Evolutionary conservation across 2,888 invertebrate species (phyloP).

Genomic region (Stramonita haemastoma): DNA sequence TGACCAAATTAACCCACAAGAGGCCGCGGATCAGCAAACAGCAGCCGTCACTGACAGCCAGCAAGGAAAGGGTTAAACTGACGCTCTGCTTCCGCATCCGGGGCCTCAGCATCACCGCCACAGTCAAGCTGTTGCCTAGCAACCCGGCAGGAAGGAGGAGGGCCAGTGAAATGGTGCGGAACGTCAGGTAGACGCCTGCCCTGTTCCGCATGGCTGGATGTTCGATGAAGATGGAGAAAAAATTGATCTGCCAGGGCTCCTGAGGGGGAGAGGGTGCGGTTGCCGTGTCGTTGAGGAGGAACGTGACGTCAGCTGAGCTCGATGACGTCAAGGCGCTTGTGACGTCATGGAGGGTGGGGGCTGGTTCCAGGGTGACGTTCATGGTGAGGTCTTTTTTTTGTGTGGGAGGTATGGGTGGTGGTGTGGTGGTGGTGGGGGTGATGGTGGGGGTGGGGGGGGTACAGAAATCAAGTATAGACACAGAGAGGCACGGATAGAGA

Average conservation of each 20-base stretch:
- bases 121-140: conserved; percentile 31
- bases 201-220: conserved; percentile 26
- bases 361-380: not conserved
- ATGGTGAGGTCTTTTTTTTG: not conserved
- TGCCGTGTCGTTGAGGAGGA: not conserved
- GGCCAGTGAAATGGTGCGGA: not conserved
- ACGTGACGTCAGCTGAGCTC: not conserved
- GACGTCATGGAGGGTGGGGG: not conserved
- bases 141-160: conserved; percentile 35
- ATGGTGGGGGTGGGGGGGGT: not conserved
- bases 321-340: not conserved
- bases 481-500: not conserved
- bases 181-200: conserved; percentile 13
- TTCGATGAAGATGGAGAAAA: conserved; percentile 40
- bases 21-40: conserved; percentile 37
- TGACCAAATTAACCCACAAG: conserved; percentile 33
- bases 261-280: not conserved
- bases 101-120: conserved; percentile 42
- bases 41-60: conserved; percentile 41
- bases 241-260: conserved; percentile 28
- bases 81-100: conserved; percentile 38
- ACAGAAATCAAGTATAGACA: not conserved
- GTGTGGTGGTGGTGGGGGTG: too few relatives aligned
- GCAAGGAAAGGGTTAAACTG: conserved; percentile 25
- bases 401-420: too few relatives aligned